Evolutionary conservation across 2,113 vertebrate species (phyloP).

Genomic region (Zootoca vivipara): DNA sequence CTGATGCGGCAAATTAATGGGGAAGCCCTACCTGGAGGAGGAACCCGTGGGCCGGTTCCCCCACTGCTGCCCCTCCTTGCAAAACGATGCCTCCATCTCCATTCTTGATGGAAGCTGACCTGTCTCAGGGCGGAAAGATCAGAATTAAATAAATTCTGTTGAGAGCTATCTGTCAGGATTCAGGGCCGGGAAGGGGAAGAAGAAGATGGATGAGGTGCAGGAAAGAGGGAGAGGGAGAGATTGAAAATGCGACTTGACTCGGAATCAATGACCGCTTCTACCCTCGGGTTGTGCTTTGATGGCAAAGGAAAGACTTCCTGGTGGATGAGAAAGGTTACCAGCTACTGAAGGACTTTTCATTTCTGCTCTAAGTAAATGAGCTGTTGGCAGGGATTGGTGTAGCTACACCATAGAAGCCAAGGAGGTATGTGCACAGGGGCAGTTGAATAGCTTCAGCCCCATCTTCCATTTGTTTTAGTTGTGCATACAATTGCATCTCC

Average conservation of each 20-base stretch:
- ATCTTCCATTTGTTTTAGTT: not conserved
- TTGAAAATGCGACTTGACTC: not conserved
- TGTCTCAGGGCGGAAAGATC: not conserved
- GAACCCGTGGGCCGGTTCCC: not conserved
- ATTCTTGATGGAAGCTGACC: not conserved
- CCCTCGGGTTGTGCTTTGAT: not conserved
- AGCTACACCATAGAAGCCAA: not conserved
- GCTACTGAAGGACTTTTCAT: not conserved
- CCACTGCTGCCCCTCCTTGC: not conserved
- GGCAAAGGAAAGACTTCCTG: not conserved
- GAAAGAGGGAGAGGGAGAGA: not conserved
- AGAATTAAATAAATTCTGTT: not conserved
- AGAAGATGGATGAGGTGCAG: not conserved
- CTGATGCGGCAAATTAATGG: slow-evolving; percentile 22
- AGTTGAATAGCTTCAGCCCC: not conserved
- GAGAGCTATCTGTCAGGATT: not conserved
- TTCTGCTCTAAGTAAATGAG: not conserved
- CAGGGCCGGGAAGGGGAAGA: not conserved
- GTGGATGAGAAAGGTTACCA: not conserved
- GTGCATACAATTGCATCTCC: no score
- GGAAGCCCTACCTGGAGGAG: not conserved
- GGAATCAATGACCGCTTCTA: not conserved
- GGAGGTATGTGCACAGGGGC: not conserved
- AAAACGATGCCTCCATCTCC: not conserved
- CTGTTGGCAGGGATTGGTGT: not conserved